Conservation (phyloP, 2,113 vertebrate genomes). For the Saguinus imperator region DNA sequence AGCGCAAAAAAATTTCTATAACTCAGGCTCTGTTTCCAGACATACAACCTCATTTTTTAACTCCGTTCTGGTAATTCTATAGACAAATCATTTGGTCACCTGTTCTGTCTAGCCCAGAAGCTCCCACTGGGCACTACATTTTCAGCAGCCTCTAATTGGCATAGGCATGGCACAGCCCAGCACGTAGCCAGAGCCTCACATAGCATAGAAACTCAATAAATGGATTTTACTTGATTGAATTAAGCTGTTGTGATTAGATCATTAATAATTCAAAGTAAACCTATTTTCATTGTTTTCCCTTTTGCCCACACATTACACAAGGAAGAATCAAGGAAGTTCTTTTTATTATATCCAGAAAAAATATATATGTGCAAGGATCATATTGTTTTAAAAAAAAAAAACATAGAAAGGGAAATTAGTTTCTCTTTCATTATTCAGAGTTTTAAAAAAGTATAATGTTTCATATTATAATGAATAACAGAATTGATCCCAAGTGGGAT, state of each 20-base stretch:
- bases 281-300: neutral
- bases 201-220: neutral
- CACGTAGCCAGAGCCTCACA: neutral
- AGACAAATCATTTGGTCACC: neutral
- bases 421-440: neutral
- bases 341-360: neutral
- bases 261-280: neutral
- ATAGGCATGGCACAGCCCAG: neutral
- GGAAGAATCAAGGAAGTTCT: neutral
- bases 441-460: conserved; percentile 42
- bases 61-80: neutral
- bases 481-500: conserved; percentile 49
- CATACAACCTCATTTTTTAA: neutral
- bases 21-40: neutral
- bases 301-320: neutral
- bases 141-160: neutral
- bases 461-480: conserved; percentile 54
- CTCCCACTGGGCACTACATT: neutral
- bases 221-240: neutral
- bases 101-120: neutral
- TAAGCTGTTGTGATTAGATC: neutral
- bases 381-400: neutral
- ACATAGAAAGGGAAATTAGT: neutral
- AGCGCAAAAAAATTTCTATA: neutral
- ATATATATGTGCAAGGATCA: neutral